phyloP scores from a whole-genome alignment of 2,113 vertebrate species.

The Triplophysa siluroides region DNA sequence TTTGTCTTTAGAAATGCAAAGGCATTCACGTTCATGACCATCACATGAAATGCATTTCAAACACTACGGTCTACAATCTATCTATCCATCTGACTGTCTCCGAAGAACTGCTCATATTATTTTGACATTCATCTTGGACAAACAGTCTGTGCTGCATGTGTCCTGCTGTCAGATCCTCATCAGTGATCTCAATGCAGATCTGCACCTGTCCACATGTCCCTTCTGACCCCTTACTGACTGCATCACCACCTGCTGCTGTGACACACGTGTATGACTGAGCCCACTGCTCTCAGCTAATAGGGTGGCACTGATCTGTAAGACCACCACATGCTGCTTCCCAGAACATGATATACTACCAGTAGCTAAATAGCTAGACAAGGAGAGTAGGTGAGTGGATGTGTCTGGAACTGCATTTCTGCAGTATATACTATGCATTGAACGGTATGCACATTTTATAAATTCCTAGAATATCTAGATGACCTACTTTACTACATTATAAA shows the following conservation, averaged over 20 bases:
- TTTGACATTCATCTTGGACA: not conserved
- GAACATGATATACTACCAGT: not conserved
- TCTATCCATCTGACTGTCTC: too few relatives aligned
- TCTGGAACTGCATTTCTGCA: not conserved
- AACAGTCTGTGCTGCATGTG: not conserved
- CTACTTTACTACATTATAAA: not conserved
- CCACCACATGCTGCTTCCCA: not conserved
- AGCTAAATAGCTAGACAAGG: not conserved
- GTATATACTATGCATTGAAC: not conserved
- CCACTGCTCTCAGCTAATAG: not conserved
- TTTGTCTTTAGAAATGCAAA: not conserved
- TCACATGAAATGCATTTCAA: not conserved
- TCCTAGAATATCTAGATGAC: too few relatives aligned
- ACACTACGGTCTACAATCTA: not conserved
- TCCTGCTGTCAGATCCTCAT: conserved; percentile 1
- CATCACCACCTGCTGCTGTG: not conserved
- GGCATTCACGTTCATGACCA: not conserved
- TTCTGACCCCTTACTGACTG: conserved; percentile 21
- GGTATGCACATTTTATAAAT: too few relatives aligned
- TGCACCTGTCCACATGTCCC: conserved; percentile 13
- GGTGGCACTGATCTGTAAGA: not conserved
- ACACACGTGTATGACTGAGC: not conserved
- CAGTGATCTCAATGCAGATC: not conserved
- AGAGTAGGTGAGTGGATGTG: too few relatives aligned
- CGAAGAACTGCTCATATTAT: not conserved